Percentiles rank a stretch among this genome's conserved stretches.
phyloP scores from a whole-genome alignment of 2,888 invertebrate species.

The Sphaerophoria taeniata region DNA sequence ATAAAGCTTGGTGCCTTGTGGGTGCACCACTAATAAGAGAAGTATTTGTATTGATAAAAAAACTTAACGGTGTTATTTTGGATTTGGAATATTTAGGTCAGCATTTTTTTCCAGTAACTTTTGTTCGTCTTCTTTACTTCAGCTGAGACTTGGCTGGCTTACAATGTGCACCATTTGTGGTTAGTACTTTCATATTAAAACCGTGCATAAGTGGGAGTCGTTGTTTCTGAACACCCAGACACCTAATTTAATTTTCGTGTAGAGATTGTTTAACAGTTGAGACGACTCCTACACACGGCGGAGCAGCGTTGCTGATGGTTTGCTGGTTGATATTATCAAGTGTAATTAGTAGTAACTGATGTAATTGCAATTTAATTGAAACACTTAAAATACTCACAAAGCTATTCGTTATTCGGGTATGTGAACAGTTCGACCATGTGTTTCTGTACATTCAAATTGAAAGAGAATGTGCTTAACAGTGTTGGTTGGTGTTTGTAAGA shows the following conservation, averaged over 20 bases:
- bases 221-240: constrained; percentile 15
- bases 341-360: constrained; percentile 35
- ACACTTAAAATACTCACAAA: constrained; percentile 1
- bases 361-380: constrained; percentile 52
- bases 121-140: not conserved
- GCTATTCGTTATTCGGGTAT: not conserved
- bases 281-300: constrained; percentile 8
- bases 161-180: not conserved
- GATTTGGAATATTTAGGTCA: constrained; percentile 51
- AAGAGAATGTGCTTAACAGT: no score
- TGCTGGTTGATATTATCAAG: constrained; percentile 35
- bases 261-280: constrained; percentile 20
- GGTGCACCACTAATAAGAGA: constrained; percentile 19
- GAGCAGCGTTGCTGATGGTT: not conserved
- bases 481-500: not conserved
- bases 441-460: no score
- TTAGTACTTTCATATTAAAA: constrained; percentile 14
- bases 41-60: no score
- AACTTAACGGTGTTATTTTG: not conserved
- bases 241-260: constrained; percentile 33
- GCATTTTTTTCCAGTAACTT: constrained; percentile 30
- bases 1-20: not conserved
- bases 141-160: no score
- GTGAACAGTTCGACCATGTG: no score
- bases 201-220: constrained; percentile 26